These are phyloP conservation scores for Noctilio leporinus DNA, from an alignment of 2,113 vertebrate genomes.

Conservation along the genomic window DNA sequence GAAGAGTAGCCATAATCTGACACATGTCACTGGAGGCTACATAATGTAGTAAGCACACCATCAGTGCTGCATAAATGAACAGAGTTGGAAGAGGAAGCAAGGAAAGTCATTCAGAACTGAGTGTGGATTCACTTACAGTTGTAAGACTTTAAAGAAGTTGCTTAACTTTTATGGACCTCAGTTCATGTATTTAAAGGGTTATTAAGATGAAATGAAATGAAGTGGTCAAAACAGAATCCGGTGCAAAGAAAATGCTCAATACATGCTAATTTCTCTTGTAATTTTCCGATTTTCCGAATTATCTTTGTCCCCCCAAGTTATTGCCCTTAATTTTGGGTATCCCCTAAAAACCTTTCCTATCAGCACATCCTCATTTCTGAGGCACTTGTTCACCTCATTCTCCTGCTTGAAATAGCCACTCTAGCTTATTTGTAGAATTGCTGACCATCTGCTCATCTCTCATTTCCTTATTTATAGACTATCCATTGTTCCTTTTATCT, in stretches of 20 bases:
- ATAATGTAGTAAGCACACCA: neutral
- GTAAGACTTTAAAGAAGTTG: neutral
- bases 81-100: neutral
- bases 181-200: neutral
- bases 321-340: neutral
- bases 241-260: neutral
- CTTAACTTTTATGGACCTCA: neutral
- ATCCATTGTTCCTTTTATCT: neutral
- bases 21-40: neutral
- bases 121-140: neutral
- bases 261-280: neutral
- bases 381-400: neutral
- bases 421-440: neutral
- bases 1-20: neutral
- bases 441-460: neutral
- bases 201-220: neutral
- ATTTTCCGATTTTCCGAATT: neutral
- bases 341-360: neutral
- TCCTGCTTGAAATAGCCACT: neutral
- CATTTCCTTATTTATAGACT: neutral
- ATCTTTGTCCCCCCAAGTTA: neutral
- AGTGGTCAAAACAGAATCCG: neutral
- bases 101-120: neutral
- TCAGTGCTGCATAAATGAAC: neutral
- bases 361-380: neutral